Evolutionary conservation across 2,888 invertebrate genomes (phyloP), one percentile per base, ranked within the genome.

Genomic region (Steromphala cineraria): DNA sequence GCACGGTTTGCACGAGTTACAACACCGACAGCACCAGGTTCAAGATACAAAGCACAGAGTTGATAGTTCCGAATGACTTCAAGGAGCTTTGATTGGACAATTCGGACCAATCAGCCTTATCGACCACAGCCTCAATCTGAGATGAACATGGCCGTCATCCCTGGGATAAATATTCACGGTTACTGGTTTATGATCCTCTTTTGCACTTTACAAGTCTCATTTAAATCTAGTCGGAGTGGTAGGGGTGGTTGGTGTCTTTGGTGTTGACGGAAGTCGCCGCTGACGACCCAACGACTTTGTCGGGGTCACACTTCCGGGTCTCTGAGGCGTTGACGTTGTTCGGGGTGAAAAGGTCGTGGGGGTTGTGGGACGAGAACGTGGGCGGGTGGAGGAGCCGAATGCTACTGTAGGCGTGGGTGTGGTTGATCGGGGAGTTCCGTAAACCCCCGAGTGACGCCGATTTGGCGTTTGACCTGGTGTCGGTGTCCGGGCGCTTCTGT

Each of bases 391-490:
- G 21, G 86, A 85, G 13, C 86, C 82, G 40, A 88, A 88, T 10
- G 88, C 85, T 53, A 88, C 83, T 24, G 89, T 86, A 8, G 89
- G 89, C 5, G 88, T 89, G 10, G 89, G 89, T 17, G 90, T 90
- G n/a, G 85, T 89, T 67, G 89, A 86, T 46, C 90, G 85, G 0
- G 87, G 87, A 10, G 87, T 86, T 31, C 85, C 87, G 31, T 85
- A 85, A 36, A 85, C 84, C 24, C 86, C 85, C 46, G 82, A 84
- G 15, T 85, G 83, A 31, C 84, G 80, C 36, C 85, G 80, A 19
- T 83, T 86, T 2, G 87, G 84, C 19, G 83, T 82, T 4, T 78
- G 81, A 40, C 83, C 80, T 0, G 85, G 82, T 40, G 84, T 82
- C 28, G 83, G 80, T 53, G 77, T 67, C 31, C 82, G 81, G 46